These are phyloP conservation scores for Drosophila triauraria DNA, from an alignment of 1,140 invertebrate genomes.

Conservation along the genomic window DNA sequence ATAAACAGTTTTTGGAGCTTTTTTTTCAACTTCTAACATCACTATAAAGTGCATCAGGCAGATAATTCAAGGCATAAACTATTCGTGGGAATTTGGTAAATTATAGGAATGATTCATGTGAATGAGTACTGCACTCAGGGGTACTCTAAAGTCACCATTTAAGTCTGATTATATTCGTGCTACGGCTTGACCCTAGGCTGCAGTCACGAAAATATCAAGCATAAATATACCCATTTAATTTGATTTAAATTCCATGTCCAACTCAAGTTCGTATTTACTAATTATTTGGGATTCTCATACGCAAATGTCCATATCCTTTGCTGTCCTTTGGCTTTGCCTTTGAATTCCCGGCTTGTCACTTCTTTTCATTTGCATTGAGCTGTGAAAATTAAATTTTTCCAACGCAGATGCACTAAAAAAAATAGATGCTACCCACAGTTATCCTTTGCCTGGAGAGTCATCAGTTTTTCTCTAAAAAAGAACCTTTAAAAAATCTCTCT, in stretches of 20 bases:
- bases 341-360: conserved; percentile 13
- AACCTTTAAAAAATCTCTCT: not conserved
- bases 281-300: conserved; percentile 11
- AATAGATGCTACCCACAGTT: too few relatives aligned
- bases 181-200: conserved; percentile 1
- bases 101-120: conserved; percentile 20
- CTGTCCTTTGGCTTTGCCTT: not conserved
- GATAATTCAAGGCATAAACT: not conserved
- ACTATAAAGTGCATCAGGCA: conserved; percentile 4
- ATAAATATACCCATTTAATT: not conserved
- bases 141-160: not conserved
- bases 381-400: conserved; percentile 71
- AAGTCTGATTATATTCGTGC: conserved; percentile 8
- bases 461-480: not conserved
- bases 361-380: conserved; percentile 35
- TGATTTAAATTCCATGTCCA: not conserved
- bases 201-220: conserved; percentile 4
- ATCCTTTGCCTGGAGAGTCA: too few relatives aligned
- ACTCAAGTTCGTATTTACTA: conserved; percentile 22
- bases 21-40: not conserved
- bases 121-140: conserved; percentile 5
- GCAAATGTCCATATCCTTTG: too few relatives aligned
- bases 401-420: conserved; percentile 29
- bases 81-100: conserved; percentile 4
- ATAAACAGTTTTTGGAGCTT: not conserved